Evolutionary conservation across 2,797 vertebrate genomes (phyloP), one percentile per base, ranked within the genome.

Genomic region (Anableps anableps): DNA sequence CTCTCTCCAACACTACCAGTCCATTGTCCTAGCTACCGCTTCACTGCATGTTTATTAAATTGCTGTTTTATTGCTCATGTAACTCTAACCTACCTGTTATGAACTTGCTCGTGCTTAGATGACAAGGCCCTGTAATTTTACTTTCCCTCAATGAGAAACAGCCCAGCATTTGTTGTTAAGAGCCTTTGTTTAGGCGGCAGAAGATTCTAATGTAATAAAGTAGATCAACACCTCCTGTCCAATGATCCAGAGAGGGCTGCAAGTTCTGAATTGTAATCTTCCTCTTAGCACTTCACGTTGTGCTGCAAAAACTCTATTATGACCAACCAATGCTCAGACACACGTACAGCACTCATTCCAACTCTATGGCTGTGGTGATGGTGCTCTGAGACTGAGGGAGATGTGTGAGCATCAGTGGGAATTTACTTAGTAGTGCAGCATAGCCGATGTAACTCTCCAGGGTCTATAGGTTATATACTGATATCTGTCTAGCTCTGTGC

Each of bases 391-490:
- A 51, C 31, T 38, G 48, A 74, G 72, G 72, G 48, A 38, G 21
- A 38, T 38, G 72, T 51, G 72, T 13, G 13, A 26, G 31, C 72
- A 53, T 74, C 72, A 34, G 1, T 14, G 7, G 19, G 47, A 50
- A 34, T 34, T 31, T 73, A 58, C 29, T 73, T 34, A 73, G 45
- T 47, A 73, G 51, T 21, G 19, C 29, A 38, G 77, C 76, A 72
- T 23, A 16, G 38, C 51, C 43, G 26, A 75, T 43, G 51, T 29
- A 75, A 58, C 41, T 29, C 73, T 43, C 74, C 16, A 45, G 53
- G 38, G 74, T n/a, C 14, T 19, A 29, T 21, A 75, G 74, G 74
- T 75, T 60, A 75, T 21, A 60, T 45, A 29, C 53, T n/a, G 38
- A 23, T 17, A 36, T 36, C n/a, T 29, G 51, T 53, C 38, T 14